Conservation (phyloP, 2,888 invertebrate species). For the Cephus rjabovi region DNA sequence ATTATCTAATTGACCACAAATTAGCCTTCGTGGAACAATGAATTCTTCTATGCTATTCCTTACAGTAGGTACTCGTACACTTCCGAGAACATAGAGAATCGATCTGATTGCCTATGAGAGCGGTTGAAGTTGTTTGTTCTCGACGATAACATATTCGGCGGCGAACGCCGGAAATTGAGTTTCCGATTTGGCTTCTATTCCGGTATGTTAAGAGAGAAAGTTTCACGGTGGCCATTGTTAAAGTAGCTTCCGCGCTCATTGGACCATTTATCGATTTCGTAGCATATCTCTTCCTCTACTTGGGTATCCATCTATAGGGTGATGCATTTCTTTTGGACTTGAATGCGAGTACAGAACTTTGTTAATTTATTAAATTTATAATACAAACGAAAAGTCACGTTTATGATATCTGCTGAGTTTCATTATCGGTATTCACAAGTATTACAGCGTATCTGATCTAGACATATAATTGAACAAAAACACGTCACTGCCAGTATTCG, state of each 20-base stretch:
- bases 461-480: not conserved
- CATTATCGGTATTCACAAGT: not conserved
- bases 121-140: constrained; percentile 31
- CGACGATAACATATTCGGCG: constrained; percentile 22
- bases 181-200: constrained; percentile 31
- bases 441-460: not conserved
- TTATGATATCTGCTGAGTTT: not conserved
- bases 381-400: not conserved
- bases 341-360: not conserved
- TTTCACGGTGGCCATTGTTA: not conserved
- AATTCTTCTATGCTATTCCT: not conserved
- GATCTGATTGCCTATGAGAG: not conserved
- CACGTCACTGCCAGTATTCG: not conserved
- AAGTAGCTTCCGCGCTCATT: constrained; percentile 1
- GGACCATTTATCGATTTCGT: constrained; percentile 6
- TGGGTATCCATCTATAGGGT: not conserved
- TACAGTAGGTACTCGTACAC: not conserved
- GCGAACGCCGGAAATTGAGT: constrained; percentile 31
- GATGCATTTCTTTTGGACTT: not conserved
- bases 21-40: not conserved
- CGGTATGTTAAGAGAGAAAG: constrained; percentile 20
- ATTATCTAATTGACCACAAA: not conserved
- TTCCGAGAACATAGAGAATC: not conserved
- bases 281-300: not conserved
- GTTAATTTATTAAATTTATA: not conserved